Base-by-base conservation (phyloP, 1,140 invertebrate genomes). In the Ladona fulva region DNA sequence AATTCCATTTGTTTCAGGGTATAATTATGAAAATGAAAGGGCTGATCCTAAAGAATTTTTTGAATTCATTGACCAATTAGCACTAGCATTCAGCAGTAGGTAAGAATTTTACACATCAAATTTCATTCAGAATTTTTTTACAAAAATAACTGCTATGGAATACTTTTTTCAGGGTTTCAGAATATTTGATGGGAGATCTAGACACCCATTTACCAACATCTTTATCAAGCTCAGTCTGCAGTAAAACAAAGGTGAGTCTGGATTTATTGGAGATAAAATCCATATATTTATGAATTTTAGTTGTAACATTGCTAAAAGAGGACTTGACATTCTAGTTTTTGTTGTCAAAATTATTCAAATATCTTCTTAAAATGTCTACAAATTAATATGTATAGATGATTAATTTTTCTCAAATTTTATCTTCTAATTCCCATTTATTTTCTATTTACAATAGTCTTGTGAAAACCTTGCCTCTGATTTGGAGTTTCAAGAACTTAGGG, bases 131-230 rank as follows among this genome's bases (percentile, higher is more conserved):
- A n/a, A 74, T 1, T 11, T 5, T 74, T 74, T 37, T 5, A 1
- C 29, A 11, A 5, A 7, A 74, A 74, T 22, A 74, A 5, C 8
- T 5, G 11, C 37, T 66, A 12, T 75, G 24, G 0, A 74, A 80
- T 79, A 79, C 77, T 77, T 79, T 78, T 83, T 82, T 24, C 83
- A 88, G 88, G 81, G 87, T 89, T 8, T 89, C 88, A 3, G 87
- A 89, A 78, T 89, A 88, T 81, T 81, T 89, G 44, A 89, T 88
- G 87, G 87, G 87, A 42, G 88, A 88, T 81, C 81, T 87, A 66
- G 87, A 87, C 77, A 84, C 82, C 52, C 81, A 81, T 19, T 79
- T 82, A 12, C 80, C 52, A 6, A 22, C 52, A 66, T 16, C 81
- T n/a, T 80, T 81, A 44, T 82, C 82, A 10, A 80, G 80, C 22